These are phyloP conservation scores for Heterodera filipjevi DNA, from an alignment of 2,888 invertebrate species.

Conservation along the genomic window DNA sequence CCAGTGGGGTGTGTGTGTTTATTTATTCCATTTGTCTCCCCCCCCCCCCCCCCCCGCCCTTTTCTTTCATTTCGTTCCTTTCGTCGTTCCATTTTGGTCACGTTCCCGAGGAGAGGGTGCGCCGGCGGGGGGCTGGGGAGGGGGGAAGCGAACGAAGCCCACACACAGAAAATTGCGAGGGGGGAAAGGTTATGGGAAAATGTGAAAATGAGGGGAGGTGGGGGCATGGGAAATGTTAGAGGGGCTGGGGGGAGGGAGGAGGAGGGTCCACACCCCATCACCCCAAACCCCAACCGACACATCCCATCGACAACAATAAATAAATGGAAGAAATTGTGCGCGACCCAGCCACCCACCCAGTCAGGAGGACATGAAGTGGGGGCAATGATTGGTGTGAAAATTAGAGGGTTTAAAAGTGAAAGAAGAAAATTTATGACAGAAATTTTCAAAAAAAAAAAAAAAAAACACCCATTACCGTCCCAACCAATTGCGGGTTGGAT, in stretches of 20 bases:
- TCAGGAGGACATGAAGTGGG: too few relatives aligned
- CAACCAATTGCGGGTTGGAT: too few relatives aligned
- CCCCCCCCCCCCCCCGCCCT: neutral
- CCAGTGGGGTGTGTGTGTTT: neutral
- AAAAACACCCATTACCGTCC: too few relatives aligned
- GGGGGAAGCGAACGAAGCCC: neutral
- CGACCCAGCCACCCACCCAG: too few relatives aligned
- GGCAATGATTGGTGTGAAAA: too few relatives aligned
- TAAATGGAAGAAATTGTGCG: too few relatives aligned
- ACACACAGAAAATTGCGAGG: neutral
- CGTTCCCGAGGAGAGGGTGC: neutral
- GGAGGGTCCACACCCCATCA: too few relatives aligned
- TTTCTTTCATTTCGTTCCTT: neutral
- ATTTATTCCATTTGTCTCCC: neutral
- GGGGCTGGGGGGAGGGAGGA: neutral
- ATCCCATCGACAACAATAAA: too few relatives aligned
- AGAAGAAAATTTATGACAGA: too few relatives aligned
- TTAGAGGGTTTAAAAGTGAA: too few relatives aligned
- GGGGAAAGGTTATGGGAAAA: constrained; percentile 4
- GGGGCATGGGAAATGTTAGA: neutral
- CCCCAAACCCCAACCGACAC: too few relatives aligned
- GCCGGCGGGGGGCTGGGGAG: neutral
- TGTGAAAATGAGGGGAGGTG: neutral
- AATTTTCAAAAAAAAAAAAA: too few relatives aligned
- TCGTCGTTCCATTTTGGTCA: neutral